phyloP scores from a whole-genome alignment of 2,113 vertebrate species.

The Bubalus kerabau region DNA sequence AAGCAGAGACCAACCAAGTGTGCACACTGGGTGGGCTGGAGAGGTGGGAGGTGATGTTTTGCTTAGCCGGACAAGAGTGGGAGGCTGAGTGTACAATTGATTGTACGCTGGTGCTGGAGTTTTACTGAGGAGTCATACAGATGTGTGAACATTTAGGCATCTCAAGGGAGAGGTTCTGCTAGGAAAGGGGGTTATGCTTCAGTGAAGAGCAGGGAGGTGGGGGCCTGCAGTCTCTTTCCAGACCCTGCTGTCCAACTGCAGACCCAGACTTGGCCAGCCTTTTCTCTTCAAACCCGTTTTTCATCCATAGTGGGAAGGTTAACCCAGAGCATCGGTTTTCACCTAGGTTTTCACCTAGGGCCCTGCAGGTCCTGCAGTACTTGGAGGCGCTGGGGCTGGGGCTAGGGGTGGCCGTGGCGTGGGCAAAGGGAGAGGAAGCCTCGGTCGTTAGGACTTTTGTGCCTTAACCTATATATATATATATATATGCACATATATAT shows the following conservation, averaged over 20 bases:
- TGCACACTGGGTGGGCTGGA: not conserved
- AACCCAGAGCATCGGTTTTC: not conserved
- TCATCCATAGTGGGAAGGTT: not conserved
- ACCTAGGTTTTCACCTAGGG: too few species aligned
- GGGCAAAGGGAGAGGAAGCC: not conserved
- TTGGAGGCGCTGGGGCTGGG: not conserved
- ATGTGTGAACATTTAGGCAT: not conserved
- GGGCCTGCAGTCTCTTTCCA: rapidly evolving
- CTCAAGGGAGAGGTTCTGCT: not conserved
- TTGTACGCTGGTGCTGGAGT: rapidly evolving
- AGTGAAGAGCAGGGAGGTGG: not conserved
- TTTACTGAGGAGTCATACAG: rapidly evolving
- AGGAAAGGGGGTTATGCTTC: not conserved
- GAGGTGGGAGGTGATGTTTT: not conserved
- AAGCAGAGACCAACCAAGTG: not conserved
- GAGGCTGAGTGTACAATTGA: not conserved
- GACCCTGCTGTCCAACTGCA: not conserved
- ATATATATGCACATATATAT: too few species aligned
- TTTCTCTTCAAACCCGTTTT: not conserved
- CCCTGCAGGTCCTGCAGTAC: too few species aligned
- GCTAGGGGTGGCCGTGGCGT: not conserved
- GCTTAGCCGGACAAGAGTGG: not conserved
- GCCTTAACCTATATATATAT: not conserved
- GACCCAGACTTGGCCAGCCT: rapidly evolving
- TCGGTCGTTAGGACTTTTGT: rapidly evolving